A percentile compares a stretch with the other conserved stretches of the same genome.
phyloP scores from a whole-genome alignment of 37 sponge, comb jelly and placozoan genomes.

The Crambe crambe region DNA sequence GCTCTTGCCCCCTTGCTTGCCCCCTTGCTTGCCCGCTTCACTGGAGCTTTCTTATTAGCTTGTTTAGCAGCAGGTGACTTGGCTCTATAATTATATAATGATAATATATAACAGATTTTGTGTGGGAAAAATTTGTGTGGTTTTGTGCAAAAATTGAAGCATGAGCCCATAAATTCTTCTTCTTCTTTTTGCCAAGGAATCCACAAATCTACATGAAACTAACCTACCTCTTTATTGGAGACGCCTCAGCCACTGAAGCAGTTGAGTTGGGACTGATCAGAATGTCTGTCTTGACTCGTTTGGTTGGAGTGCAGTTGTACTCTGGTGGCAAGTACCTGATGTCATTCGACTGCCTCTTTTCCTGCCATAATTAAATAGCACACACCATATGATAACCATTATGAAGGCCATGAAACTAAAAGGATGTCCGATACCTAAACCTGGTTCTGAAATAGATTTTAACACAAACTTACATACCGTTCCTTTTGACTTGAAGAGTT shows the following conservation, averaged over 20 bases:
- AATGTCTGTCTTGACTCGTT: neutral
- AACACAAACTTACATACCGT: slow-evolving; percentile 21
- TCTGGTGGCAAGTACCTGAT: slow-evolving; percentile 53
- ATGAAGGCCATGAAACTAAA: neutral
- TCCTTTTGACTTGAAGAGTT: slow-evolving; percentile 28
- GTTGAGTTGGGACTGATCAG: neutral
- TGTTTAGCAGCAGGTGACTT: neutral
- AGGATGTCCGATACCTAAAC: too few relatives aligned
- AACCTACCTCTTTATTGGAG: neutral
- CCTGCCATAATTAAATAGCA: neutral
- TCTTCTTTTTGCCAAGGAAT: neutral
- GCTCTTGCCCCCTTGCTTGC: too few relatives aligned
- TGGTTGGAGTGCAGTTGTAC: slow-evolving; percentile 46
- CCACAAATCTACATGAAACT: neutral
- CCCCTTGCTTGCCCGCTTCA: too few relatives aligned
- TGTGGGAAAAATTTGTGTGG: too few relatives aligned
- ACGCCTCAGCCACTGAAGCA: neutral
- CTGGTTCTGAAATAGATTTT: too few relatives aligned
- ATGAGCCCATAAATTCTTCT: neutral
- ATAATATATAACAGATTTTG: too few relatives aligned
- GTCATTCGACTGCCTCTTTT: slow-evolving; percentile 14
- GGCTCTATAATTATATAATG: too few relatives aligned
- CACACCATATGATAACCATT: too few relatives aligned
- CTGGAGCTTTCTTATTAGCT: neutral
- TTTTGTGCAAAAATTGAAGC: too few relatives aligned